Base-by-base conservation (phyloP, 1,140 invertebrate genomes). In the Triops longicaudatus region DNA sequence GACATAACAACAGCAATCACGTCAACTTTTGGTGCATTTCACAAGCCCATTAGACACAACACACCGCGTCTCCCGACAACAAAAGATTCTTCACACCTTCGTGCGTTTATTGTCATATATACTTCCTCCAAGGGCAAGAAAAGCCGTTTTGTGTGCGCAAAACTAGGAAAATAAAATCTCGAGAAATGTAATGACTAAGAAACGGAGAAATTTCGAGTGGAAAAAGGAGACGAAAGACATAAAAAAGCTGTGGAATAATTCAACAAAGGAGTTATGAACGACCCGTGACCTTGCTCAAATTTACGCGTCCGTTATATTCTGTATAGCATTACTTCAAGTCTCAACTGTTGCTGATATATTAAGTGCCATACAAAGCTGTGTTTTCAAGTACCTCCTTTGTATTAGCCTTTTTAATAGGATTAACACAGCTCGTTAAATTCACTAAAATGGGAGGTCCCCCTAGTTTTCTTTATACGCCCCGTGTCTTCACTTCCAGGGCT, bases 31-130 rank as follows among this genome's bases (percentile, higher is more conserved):
- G 17, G 50, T 63, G 50, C 50, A 63, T 63, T 63, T 63, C 50
- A 63, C 50, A 63, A 63, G 50, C 50, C 50, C 50, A 63, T 63
- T 63, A 63, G 50, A 63, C 50, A 63, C 50, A 63, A 63, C 50
- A 63, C 50, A 63, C 50, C 50, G 50, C 50, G 50, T 22, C 17
- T 63, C 50, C 50, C 2, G 17, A 22, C 50, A 63, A 63, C 50
- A 63, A 63, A 63, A 17, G 50, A n/a, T n/a, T 6, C 22, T 63
- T 63, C 50, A 63, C 50, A 63, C 50, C 50, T 63, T 17, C 50
- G 10, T 63, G 50, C 50, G 22, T 14, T 22, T 63, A n/a, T 63
- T 63, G 50, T 63, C 50, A 5, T 17, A 22, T 14, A 0, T n/a
- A 63, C 50, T 63, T 63, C 50, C 50, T 22, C 17, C 14, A 44